phyloP scores from a whole-genome alignment of 2,888 invertebrate species.

The Rhagium mordax region DNA sequence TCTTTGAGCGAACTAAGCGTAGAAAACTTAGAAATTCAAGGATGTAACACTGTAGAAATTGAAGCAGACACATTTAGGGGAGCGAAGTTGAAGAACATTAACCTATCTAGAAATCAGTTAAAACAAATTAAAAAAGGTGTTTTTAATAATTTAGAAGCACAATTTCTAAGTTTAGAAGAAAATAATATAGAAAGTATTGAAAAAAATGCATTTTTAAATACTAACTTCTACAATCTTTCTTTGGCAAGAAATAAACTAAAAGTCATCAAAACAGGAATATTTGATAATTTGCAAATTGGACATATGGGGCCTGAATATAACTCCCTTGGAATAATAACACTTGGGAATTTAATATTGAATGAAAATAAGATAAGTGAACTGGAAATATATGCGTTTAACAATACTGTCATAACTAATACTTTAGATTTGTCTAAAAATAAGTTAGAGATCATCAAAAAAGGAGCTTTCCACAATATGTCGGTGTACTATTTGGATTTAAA shows the following conservation, averaged over 20 bases:
- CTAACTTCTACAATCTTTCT: not conserved
- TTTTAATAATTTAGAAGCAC: not conserved
- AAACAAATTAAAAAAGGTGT: not conserved
- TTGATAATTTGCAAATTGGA: not conserved
- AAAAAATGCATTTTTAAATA: constrained; percentile 6
- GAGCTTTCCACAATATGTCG: not conserved
- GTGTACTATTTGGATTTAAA: not conserved
- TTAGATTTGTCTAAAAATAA: not conserved
- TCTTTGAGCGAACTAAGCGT: not conserved
- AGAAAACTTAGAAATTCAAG: not conserved
- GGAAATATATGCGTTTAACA: constrained; percentile 5
- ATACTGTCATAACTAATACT: not conserved
- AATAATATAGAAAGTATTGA: no score
- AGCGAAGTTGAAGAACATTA: not conserved
- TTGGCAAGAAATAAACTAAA: constrained; percentile 5
- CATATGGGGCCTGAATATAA: not conserved
- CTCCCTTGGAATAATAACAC: not conserved
- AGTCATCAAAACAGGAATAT: not conserved
- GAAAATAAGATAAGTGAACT: constrained; percentile 2
- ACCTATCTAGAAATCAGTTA: not conserved
- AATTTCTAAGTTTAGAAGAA: not conserved
- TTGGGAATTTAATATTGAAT: not conserved
- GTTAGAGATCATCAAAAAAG: not conserved
- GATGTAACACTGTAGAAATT: not conserved
- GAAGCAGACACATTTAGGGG: not conserved